Base-by-base conservation (phyloP, 2,888 invertebrate species). In the Artemia sinica region DNA sequence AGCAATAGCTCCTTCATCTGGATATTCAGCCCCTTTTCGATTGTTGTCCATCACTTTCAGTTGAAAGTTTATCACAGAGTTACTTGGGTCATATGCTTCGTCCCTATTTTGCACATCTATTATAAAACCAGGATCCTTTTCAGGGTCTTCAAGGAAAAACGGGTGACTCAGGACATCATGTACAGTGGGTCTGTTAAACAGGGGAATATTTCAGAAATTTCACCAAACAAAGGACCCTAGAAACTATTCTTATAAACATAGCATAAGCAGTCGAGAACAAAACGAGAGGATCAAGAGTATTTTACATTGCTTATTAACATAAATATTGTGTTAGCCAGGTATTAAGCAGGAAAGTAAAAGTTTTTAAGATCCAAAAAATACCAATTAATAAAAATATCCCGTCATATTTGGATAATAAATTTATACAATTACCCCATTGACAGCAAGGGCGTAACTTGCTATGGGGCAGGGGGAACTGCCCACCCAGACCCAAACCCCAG, bases 1-100 rank as follows among this genome's bases (percentile, higher is more conserved):
- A 80, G 97, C 96, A 74, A 98, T 95, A 12, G 97, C 97, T 79
- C 98, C 97, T 80, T 98, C 97, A 79, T 97, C 96, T 76, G 95
- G 94, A 79, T 97, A 95, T 73, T 95, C 93, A 77, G 93, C 93
- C 65, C 91, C 91, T 72, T 96, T 83, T 78, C 97, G 97, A 79
- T 96, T 96, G 49, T 95, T 92, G 80, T 98, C 97, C 71, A 95
- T 85, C 71, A 98, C 91, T 72, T 96, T 85, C 66, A 98, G 81
- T 63, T 94, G 84, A 78, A 97, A 91, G 79, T 93, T 89, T 72
- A 91, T 87, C 75, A 87, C 87, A 73, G 83, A 83, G 73, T 72
- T 71, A 14, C 1, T 83, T 80, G 76, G 75, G 49, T 75, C 75
- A 41, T 78, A 74, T 63, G 79, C 80, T 70, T 77, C 77, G 70